Conservation (phyloP, 1,140 invertebrate genomes). For the Ceratina australensis region DNA sequence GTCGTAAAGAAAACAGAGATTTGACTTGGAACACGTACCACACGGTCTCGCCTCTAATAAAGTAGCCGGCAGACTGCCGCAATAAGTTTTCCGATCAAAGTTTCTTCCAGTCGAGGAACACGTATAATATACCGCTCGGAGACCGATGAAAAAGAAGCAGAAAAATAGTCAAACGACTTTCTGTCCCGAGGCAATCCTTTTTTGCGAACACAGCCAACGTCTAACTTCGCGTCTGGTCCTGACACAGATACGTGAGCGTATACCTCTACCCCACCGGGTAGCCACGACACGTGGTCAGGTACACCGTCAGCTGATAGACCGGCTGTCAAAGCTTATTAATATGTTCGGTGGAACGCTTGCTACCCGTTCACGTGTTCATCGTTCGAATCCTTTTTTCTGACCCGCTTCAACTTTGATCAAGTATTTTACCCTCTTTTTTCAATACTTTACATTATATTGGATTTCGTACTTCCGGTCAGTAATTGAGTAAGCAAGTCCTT, state of each 20-base stretch:
- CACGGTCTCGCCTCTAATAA: no score
- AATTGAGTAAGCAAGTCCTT: no score
- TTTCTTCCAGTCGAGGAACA: no score
- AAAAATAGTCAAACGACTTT: slow-evolving; percentile 71
- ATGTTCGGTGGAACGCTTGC: slow-evolving; percentile 1
- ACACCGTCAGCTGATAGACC: slow-evolving; percentile 51
- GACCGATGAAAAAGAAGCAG: no score
- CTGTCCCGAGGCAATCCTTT: slow-evolving; percentile 57
- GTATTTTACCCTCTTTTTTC: not conserved
- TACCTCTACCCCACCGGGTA: slow-evolving; percentile 28
- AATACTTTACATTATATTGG: no score
- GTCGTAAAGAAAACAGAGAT: no score
- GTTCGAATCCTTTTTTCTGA: not conserved
- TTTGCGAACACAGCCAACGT: slow-evolving; percentile 20
- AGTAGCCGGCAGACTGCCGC: no score
- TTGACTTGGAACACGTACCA: no score
- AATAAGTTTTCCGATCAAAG: no score
- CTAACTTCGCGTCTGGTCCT: not conserved
- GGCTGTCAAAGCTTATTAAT: slow-evolving; percentile 49
- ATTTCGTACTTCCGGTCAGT: no score
- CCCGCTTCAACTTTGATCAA: not conserved
- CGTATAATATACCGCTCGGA: no score
- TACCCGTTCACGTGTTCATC: slow-evolving; percentile 8
- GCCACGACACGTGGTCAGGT: slow-evolving; percentile 65
- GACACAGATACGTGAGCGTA: slow-evolving; percentile 15